Percentiles rank a stretch among this genome's conserved stretches.
Evolutionary conservation across 2,113 vertebrate genomes (phyloP).

Genomic region (Hippocampus zosterae): DNA sequence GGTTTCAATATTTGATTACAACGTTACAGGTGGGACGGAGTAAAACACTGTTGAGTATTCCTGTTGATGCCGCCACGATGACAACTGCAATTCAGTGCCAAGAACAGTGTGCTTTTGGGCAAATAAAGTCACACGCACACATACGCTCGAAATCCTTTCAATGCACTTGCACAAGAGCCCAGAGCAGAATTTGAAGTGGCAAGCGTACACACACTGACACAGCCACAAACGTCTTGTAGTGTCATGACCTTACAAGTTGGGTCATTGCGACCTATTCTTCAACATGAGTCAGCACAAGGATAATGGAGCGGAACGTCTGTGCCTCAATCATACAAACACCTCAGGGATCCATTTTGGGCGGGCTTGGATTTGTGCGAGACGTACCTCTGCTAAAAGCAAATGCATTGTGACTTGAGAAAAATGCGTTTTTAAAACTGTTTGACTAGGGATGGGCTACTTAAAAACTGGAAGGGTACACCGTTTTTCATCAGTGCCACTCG

Average conservation of each 20-base stretch:
- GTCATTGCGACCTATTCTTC: slow-evolving; percentile 31
- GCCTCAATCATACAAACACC: slow-evolving; percentile 30
- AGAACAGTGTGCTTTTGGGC: not conserved
- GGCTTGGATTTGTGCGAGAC: not conserved
- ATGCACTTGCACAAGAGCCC: slow-evolving; percentile 27
- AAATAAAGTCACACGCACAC: not conserved
- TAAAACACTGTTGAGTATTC: slow-evolving; percentile 13
- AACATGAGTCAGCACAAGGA: slow-evolving; percentile 15
- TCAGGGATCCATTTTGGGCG: slow-evolving; percentile 4
- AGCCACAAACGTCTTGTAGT: slow-evolving; percentile 23
- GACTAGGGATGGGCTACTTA: no score
- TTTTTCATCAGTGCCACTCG: no score
- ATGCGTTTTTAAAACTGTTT: no score
- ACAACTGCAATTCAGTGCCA: not conserved
- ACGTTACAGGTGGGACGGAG: slow-evolving; percentile 38
- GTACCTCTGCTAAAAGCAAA: not conserved
- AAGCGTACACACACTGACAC: slow-evolving; percentile 7
- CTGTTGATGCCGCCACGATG: not conserved
- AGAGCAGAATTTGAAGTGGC: slow-evolving; percentile 29
- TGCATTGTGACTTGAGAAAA: not conserved
- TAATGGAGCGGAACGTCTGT: slow-evolving; percentile 37
- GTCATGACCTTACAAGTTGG: slow-evolving; percentile 37
- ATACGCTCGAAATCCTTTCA: slow-evolving; percentile 12
- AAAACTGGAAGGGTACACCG: no score
- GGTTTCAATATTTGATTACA: slow-evolving; percentile 57